Base-by-base conservation (phyloP, 2,888 invertebrate genomes). In the Nyleta sp. region DNA sequence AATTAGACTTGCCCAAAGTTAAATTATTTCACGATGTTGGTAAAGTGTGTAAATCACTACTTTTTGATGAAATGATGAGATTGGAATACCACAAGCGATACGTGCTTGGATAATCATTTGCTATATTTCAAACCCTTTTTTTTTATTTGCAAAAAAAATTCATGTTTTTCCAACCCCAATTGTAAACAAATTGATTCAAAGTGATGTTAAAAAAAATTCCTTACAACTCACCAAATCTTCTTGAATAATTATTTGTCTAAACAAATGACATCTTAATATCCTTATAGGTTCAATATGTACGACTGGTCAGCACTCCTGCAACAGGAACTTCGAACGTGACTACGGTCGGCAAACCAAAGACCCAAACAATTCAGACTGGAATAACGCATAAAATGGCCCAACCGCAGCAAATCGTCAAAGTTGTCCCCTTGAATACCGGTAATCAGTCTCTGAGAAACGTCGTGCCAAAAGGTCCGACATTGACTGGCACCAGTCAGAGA, bases 231-330 rank as follows among this genome's bases (percentile, higher is more conserved):
- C n/a, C n/a, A n/a, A n/a, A n/a, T n/a, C n/a, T n/a, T n/a, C 28
- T 6, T 28, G 4, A 8, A 28, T 28, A 28, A 28, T 15, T 50
- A 31, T 11, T 28, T 59, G 35, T 38, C 40, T 53, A 48, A 70
- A 28, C 42, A 77, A 28, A 62, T 35, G 8, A 24, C 35, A 11
- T 28, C 60, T 48, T n/a, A n/a, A 28, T 28, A 28, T 28, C 28
- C 5, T 28, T 28, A 28, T 44, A 88, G 87, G 92, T 95, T 76
- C 95, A 95, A 86, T 95, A 95, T 87, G 95, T 95, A 13, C 92
- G 95, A 81, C 91, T 95, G 79, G 93, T 95, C 28, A 93, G 94
- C 48, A 93, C 93, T 55, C 87, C 92, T 13, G 89, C 89, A 11
- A 90, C 91, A 22, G 85, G 89, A 31, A 87, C 91, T 55, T 87